Conservation (phyloP, 2,888 invertebrate species). For the Crossocerus cetratus region DNA sequence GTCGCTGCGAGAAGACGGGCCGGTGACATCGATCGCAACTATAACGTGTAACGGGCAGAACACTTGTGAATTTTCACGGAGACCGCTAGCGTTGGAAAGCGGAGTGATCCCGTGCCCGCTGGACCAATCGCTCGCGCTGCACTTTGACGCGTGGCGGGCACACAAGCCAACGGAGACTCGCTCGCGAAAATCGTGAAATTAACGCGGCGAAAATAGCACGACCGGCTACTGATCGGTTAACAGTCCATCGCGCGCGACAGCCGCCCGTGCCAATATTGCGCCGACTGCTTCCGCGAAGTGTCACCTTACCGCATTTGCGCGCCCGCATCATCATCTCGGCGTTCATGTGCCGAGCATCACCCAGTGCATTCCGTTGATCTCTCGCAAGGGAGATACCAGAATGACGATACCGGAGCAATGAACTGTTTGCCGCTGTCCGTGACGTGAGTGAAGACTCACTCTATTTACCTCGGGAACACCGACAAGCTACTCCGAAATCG, state of each 20-base stretch:
- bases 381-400: too few relatives aligned
- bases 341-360: neutral
- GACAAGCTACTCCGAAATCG: neutral
- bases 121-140: too few relatives aligned
- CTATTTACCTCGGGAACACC: neutral
- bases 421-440: neutral
- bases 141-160: too few relatives aligned
- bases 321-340: neutral
- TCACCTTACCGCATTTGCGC: neutral
- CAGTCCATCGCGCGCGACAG: neutral
- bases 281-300: conserved; percentile 4
- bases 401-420: neutral
- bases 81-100: too few relatives aligned
- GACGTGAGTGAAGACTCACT: neutral
- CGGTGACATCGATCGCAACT: too few relatives aligned
- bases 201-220: neutral
- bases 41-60: too few relatives aligned
- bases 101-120: too few relatives aligned
- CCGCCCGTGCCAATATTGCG: neutral
- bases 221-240: neutral
- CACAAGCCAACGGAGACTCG: too few relatives aligned
- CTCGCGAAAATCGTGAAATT: neutral
- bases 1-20: too few relatives aligned
- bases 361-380: neutral
- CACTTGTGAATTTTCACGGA: too few relatives aligned